phyloP scores from a whole-genome alignment of 2,113 vertebrate genomes.

The Pituophis catenifer region DNA sequence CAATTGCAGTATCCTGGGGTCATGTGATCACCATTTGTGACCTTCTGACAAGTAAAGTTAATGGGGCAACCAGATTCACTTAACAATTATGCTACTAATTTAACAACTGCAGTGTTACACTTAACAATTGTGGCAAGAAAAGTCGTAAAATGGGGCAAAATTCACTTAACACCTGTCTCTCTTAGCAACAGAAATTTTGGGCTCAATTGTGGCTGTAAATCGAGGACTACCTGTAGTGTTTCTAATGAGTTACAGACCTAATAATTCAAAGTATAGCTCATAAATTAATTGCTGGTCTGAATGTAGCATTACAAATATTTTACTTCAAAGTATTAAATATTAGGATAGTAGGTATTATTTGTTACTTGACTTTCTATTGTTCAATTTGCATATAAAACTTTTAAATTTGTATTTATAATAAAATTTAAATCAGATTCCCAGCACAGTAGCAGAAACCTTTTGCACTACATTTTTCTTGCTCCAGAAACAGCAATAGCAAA shows the following conservation, averaged over 20 bases:
- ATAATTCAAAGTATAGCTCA: not conserved
- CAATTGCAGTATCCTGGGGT: not conserved
- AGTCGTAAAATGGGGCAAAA: too few relatives aligned
- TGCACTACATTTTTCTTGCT: not conserved
- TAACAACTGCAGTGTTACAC: too few relatives aligned
- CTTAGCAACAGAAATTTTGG: too few relatives aligned
- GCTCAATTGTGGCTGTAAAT: too few relatives aligned
- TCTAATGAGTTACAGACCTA: not conserved
- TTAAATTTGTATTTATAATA: conserved; percentile 2
- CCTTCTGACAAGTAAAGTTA: not conserved
- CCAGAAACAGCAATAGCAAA: not conserved
- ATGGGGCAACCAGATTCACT: too few relatives aligned
- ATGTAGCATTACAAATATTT: not conserved
- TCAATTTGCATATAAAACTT: not conserved
- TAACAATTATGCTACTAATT: too few relatives aligned
- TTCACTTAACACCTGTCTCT: too few relatives aligned
- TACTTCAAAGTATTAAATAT: not conserved
- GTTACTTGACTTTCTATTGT: not conserved
- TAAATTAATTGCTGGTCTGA: not conserved
- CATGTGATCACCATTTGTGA: not conserved
- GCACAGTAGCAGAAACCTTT: not conserved
- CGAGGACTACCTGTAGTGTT: not conserved
- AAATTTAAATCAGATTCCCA: not conserved
- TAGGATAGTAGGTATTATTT: not conserved
- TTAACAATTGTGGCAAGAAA: too few relatives aligned